These are phyloP conservation scores for Melanostigma gelatinosum DNA, from an alignment of 2,113 vertebrate genomes.

Conservation along the genomic window DNA sequence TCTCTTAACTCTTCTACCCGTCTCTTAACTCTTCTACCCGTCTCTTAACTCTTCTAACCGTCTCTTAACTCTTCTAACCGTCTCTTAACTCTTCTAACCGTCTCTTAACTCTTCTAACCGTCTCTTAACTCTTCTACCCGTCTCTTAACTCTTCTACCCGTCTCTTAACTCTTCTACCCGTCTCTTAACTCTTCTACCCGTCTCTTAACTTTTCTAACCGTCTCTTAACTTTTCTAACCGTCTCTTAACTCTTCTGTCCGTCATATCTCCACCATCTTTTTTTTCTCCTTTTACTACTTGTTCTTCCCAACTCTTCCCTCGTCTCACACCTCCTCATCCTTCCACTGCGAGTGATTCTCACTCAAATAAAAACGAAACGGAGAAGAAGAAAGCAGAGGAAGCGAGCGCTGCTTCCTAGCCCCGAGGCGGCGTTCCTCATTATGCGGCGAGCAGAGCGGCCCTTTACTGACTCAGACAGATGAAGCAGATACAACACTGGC, in stretches of 20 bases:
- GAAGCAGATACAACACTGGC: constrained; percentile 65
- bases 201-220: too few species aligned
- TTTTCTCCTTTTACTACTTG: background rate
- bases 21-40: too few species aligned
- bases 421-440: constrained; percentile 56
- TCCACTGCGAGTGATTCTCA: constrained; percentile 22
- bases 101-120: background rate
- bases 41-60: too few species aligned
- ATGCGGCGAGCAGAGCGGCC: constrained; percentile 51
- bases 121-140: background rate
- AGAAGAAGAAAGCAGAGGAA: constrained; percentile 39
- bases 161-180: background rate
- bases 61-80: too few species aligned
- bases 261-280: background rate
- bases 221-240: background rate
- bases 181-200: background rate
- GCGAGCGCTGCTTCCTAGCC: constrained; percentile 47
- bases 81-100: background rate
- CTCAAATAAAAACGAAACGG: constrained; percentile 40
- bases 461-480: constrained; percentile 66
- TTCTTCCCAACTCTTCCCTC: background rate
- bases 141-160: background rate
- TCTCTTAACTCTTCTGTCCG: background rate
- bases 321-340: background rate
- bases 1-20: too few species aligned